Conservation (phyloP, 2,113 vertebrate species). For the Campylorhamphus procurvoides region DNA sequence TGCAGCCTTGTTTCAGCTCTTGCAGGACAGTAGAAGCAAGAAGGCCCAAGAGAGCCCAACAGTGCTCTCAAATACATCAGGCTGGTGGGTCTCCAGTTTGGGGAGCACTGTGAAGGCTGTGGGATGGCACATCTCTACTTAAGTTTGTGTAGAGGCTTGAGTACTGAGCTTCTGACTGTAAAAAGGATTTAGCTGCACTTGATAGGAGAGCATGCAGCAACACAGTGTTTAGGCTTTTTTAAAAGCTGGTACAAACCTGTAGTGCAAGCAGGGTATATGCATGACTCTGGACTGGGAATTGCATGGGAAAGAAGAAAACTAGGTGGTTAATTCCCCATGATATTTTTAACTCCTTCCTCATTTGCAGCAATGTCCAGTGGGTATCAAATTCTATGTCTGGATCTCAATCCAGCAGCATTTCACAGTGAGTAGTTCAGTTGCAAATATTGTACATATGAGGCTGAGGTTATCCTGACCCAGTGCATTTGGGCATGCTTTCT, state of each 20-base stretch:
- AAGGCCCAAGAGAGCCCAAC: not conserved
- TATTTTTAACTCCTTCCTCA: not conserved
- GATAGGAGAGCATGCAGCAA: not conserved
- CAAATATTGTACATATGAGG: not conserved
- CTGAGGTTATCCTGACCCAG: not conserved
- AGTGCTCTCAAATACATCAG: accelerated
- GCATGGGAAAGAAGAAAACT: not conserved
- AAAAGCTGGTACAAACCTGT: not conserved
- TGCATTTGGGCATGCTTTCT: not conserved
- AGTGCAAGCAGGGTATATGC: not conserved
- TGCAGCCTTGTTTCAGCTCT: not conserved
- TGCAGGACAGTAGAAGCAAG: not conserved
- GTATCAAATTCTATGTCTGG: not conserved
- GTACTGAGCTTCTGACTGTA: not conserved
- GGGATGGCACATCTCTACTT: not conserved
- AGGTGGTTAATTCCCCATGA: not conserved
- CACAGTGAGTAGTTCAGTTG: not conserved
- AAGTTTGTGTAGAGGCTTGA: not conserved
- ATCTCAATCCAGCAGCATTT: not conserved
- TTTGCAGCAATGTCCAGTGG: not conserved
- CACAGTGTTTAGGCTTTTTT: not conserved
- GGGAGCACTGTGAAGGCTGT: not conserved
- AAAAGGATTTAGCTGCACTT: not conserved
- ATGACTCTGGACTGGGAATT: not conserved
- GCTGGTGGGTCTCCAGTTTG: too few relatives aligned